Conservation (phyloP, 1,140 invertebrate genomes). For the Brachionus paranguensis region DNA sequence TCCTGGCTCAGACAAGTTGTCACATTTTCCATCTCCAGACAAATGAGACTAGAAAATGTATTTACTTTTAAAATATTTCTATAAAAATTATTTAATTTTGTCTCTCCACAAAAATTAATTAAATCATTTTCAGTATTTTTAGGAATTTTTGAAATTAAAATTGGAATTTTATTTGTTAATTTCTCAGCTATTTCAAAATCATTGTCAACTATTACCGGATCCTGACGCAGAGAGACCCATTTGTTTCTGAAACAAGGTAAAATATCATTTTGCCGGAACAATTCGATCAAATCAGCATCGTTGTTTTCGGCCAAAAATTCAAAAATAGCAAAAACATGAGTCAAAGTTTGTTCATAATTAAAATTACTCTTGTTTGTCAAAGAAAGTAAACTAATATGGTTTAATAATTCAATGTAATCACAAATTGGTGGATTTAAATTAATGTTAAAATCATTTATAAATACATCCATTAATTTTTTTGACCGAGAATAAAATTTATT, state of each 20-base stretch:
- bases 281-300: neutral
- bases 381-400: neutral
- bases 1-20: neutral
- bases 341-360: neutral
- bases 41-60: neutral
- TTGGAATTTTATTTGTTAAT: neutral
- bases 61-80: neutral
- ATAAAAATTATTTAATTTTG: neutral
- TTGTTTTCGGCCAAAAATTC: neutral
- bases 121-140: neutral
- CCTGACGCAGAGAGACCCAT: neutral
- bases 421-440: neutral
- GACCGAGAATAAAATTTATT: neutral
- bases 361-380: neutral
- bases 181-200: constrained; percentile 13
- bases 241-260: constrained; percentile 6
- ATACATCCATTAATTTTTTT: neutral
- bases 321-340: neutral
- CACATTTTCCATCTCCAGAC: neutral
- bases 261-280: neutral
- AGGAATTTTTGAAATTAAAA: neutral
- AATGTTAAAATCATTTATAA: neutral
- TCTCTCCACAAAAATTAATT: neutral
- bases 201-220: neutral
- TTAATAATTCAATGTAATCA: neutral